Base-by-base conservation (phyloP, 2,888 invertebrate species). In the Mactromeris polynyma region DNA sequence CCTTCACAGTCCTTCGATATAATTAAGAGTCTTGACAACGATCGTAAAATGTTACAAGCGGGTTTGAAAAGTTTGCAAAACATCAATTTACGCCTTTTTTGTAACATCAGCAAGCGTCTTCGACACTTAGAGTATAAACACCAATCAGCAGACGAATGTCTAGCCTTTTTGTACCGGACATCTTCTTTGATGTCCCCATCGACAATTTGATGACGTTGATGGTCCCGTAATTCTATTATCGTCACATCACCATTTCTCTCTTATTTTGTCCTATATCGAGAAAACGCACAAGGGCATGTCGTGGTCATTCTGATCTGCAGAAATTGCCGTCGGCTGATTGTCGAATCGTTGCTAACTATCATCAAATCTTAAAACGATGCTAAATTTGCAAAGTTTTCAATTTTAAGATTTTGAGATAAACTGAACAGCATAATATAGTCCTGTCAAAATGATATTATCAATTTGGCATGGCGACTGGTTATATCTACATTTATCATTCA, bases 21-120 rank as follows among this genome's bases (percentile, higher is more conserved):
- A 42, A 83, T 83, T 73, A 83, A 73, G 73, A 21, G 42, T 69
- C 83, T 83, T 64, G 83, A 73, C 83, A 73, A 69, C 46, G 26
- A 46, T 69, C 73, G 40, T 33, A 46, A 69, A 83, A 54, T 69
- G 31, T 46, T 73, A 26, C 19, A 83, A 83, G n/a, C 64, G 58
- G n/a, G 36, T 58, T 64, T n/a, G 40, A 42, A 73, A 36, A 14
- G 46, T 46, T 40, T 42, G 46, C 26, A 69, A 83, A 83, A 83
- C 42, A 83, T 11, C 73, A 69, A 83, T 83, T 83, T 69, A 42
- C 83, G 64, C 73, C 31, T 11, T 21, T 64, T 40, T 83, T 73
- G 31, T 82, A 82, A 36, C 36, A 26, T 36, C 73, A 73, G 73
- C 73, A 73, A 73, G 73, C 73, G 73, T 73, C 73, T 73, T 36